These are phyloP conservation scores for Scaptodrosophila lebanonensis DNA, from an alignment of 1,140 invertebrate species.

Conservation along the genomic window DNA sequence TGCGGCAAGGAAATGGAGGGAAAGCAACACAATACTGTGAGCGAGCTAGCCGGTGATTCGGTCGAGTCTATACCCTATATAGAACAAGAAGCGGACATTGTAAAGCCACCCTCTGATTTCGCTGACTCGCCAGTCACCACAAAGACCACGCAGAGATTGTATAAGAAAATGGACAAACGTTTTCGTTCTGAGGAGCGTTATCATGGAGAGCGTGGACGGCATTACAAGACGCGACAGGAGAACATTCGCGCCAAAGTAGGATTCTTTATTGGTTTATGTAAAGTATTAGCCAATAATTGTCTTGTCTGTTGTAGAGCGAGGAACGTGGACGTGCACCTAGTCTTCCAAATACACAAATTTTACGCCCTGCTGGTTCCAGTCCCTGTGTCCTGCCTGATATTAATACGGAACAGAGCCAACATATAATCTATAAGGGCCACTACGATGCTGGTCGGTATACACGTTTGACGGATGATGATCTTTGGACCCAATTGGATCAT, in stretches of 20 bases:
- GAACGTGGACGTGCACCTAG: slow-evolving; percentile 85
- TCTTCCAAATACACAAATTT: slow-evolving; percentile 81
- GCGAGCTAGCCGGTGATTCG: slow-evolving; percentile 78
- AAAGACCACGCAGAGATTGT: slow-evolving; percentile 79
- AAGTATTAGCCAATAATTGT: not conserved
- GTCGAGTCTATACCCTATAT: slow-evolving; percentile 71
- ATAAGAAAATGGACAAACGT: slow-evolving; percentile 89
- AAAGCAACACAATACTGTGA: slow-evolving; percentile 64
- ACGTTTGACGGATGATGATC: slow-evolving; percentile 85
- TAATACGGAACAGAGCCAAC: slow-evolving; percentile 82
- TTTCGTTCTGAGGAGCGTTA: slow-evolving; percentile 88
- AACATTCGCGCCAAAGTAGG: slow-evolving; percentile 83
- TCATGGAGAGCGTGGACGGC: slow-evolving; percentile 81
- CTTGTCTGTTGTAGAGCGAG: slow-evolving; percentile 80
- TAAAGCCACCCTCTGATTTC: slow-evolving; percentile 90
- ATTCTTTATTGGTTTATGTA: not conserved
- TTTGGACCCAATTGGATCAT: slow-evolving; percentile 82
- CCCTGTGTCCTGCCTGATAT: slow-evolving; percentile 82
- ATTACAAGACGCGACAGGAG: slow-evolving; percentile 83
- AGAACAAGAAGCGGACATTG: slow-evolving; percentile 82
- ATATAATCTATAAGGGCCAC: slow-evolving; percentile 84
- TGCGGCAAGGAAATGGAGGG: slow-evolving; percentile 86
- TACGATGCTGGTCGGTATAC: slow-evolving; percentile 86
- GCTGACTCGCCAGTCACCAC: slow-evolving; percentile 87
- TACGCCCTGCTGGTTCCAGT: slow-evolving; percentile 83